phyloP scores from a whole-genome alignment of 2,113 vertebrate species.

The Beaufortia kweichowensis region DNA sequence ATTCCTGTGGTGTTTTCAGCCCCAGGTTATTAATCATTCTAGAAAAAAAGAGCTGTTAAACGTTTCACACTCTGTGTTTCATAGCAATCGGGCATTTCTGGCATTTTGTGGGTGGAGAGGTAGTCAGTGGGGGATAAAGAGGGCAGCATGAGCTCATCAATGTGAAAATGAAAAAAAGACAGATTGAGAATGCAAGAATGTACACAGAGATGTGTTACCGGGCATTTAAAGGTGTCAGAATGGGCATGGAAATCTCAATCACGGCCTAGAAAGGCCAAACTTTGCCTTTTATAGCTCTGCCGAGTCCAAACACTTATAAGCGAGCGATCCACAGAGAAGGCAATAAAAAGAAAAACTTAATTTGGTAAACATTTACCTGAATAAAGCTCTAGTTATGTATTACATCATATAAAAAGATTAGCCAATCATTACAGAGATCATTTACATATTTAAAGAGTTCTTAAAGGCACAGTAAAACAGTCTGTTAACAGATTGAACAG shows the following conservation, averaged over 20 bases:
- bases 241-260: constrained; percentile 7
- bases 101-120: constrained; percentile 2
- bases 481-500: not conserved
- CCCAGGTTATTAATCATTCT: constrained; percentile 16
- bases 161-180: not conserved
- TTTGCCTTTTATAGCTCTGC: constrained; percentile 27
- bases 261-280: not conserved
- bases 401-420: no score
- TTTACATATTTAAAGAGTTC: no score
- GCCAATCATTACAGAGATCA: no score
- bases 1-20: constrained; percentile 1
- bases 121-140: not conserved
- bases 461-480: not conserved
- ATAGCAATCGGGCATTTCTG: constrained; percentile 41
- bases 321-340: no score
- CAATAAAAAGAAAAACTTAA: no score
- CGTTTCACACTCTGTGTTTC: constrained; percentile 26
- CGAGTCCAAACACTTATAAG: not conserved
- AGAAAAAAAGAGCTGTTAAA: constrained; percentile 41
- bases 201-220: constrained; percentile 13
- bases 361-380: no score
- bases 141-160: constrained; percentile 29
- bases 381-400: no score
- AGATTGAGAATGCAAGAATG: constrained; percentile 34
- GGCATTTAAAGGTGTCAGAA: constrained; percentile 15